Percentiles rank a stretch among this genome's conserved stretches.
These are phyloP conservation scores for Drosophila parvula DNA, from an alignment of 1,140 invertebrate species.

Conservation along the genomic window DNA sequence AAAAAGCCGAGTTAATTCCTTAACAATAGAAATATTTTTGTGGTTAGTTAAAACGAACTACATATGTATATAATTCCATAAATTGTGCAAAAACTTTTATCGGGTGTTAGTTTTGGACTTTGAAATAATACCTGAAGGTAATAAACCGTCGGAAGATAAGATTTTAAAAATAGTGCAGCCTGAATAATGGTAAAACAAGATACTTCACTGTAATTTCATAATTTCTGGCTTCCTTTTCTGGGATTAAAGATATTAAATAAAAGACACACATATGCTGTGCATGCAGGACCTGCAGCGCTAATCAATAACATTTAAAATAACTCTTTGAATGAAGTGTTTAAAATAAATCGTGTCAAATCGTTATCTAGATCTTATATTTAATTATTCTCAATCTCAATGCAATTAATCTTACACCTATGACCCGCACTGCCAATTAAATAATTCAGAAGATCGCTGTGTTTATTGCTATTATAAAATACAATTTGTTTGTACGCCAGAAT, in stretches of 20 bases:
- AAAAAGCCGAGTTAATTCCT: background rate
- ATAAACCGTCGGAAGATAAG: constrained; percentile 1
- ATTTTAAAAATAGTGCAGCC: too few species aligned
- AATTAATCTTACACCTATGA: constrained; percentile 26
- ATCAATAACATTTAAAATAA: background rate
- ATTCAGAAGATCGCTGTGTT: constrained; percentile 16
- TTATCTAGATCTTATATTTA: background rate
- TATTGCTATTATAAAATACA: constrained; percentile 36
- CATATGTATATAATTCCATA: background rate
- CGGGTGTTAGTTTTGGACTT: constrained; percentile 13
- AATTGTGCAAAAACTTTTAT: constrained; percentile 22
- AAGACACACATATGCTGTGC: background rate
- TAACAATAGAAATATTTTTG: background rate
- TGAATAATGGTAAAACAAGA: background rate
- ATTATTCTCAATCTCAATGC: background rate
- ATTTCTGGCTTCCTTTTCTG: background rate
- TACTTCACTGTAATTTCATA: background rate
- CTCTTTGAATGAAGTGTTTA: background rate
- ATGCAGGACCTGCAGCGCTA: background rate
- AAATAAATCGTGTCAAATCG: background rate
- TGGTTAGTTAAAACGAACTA: background rate
- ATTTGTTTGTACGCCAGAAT: constrained; percentile 35
- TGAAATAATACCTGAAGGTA: constrained; percentile 1
- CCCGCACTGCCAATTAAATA: constrained; percentile 30
- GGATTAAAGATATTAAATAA: background rate